These are phyloP conservation scores for Alectura lathami DNA, from an alignment of 2,113 vertebrate species.

Conservation along the genomic window DNA sequence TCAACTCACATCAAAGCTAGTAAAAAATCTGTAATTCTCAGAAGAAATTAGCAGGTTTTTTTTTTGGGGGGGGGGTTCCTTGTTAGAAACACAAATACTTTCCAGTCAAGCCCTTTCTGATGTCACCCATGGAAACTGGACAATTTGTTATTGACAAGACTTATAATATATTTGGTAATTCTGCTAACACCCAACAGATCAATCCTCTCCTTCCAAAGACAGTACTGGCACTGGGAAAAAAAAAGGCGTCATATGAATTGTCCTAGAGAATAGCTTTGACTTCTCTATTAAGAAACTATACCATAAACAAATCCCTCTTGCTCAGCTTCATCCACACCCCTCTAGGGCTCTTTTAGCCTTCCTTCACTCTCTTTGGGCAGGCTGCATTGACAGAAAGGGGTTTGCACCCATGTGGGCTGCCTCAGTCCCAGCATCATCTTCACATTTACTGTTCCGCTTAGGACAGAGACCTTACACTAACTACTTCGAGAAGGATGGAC, in stretches of 20 bases:
- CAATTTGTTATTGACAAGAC: not conserved
- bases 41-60: not conserved
- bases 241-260: not conserved
- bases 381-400: not conserved
- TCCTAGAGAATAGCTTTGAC: not conserved
- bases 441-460: not conserved
- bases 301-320: not conserved
- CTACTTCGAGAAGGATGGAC: not conserved
- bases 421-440: not conserved
- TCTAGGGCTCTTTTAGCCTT: not conserved
- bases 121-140: not conserved
- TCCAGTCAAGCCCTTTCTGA: not conserved
- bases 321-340: not conserved
- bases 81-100: not conserved
- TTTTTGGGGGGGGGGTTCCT: not conserved
- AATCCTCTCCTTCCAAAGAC: not conserved
- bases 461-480: not conserved
- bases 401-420: not conserved
- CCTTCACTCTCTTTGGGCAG: not conserved
- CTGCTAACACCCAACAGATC: not conserved
- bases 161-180: slow-evolving; percentile 1
- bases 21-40: not conserved
- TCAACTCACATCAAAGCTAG: slow-evolving; percentile 15
- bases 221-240: not conserved
- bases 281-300: not conserved